Conservation (phyloP, 2,888 invertebrate species). For the Barypeithes pellucidus region DNA sequence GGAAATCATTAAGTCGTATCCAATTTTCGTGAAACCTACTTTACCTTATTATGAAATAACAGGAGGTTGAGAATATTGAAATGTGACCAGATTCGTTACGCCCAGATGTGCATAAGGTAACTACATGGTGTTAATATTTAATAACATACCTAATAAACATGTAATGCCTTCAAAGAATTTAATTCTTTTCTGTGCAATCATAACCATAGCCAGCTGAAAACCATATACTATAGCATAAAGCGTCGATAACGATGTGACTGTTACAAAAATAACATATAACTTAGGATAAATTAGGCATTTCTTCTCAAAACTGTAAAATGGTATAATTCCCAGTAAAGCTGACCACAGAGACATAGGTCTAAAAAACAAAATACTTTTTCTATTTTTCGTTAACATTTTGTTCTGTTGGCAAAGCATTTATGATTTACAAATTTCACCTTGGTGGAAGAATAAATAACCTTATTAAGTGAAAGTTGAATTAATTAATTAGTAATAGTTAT, state of each 20-base stretch:
- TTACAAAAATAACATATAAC: not conserved
- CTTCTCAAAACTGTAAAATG: conserved; percentile 2
- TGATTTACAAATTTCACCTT: too few species aligned
- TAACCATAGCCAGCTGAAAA: too few species aligned
- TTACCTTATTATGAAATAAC: too few species aligned
- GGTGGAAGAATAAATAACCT: too few species aligned
- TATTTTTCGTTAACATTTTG: not conserved
- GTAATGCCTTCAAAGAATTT: not conserved
- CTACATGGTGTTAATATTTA: not conserved
- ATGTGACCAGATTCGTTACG: too few species aligned
- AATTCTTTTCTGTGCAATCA: not conserved
- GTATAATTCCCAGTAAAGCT: conserved; percentile 3
- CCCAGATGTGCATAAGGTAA: too few species aligned
- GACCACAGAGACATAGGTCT: not conserved
- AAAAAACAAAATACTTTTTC: conserved; percentile 10
- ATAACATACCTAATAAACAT: not conserved
- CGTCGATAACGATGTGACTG: not conserved
- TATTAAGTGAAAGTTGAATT: too few species aligned
- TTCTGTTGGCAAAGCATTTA: not conserved
- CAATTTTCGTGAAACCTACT: too few species aligned
- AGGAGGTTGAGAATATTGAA: too few species aligned
- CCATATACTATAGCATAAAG: not conserved
- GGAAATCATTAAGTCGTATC: too few species aligned
- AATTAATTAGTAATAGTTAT: too few species aligned
- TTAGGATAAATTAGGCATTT: not conserved